Evolutionary conservation across 1,140 invertebrate species (phyloP).

Genomic region (Phocides pigmalion): DNA sequence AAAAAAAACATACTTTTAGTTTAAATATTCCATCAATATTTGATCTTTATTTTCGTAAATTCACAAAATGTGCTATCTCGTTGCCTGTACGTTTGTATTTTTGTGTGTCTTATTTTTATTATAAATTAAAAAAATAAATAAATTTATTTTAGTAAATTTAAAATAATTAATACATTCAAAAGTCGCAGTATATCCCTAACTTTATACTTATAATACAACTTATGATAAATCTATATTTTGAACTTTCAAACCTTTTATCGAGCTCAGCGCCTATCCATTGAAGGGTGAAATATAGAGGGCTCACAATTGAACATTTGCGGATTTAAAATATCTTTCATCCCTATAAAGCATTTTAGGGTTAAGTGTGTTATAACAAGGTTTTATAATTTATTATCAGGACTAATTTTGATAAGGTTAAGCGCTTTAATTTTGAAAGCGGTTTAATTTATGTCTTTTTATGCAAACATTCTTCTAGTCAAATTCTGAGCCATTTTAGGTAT

Average conservation of each 20-base stretch:
- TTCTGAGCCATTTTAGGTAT: too few species aligned
- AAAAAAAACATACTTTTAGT: too few species aligned
- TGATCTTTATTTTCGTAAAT: too few species aligned
- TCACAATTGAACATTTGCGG: conserved; percentile 50
- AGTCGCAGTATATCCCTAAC: conserved; percentile 37
- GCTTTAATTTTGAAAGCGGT: too few species aligned
- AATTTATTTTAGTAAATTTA: not conserved
- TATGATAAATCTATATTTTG: conserved; percentile 64
- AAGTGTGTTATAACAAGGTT: conserved; percentile 12
- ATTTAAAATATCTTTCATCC: conserved; percentile 58
- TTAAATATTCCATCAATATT: too few species aligned
- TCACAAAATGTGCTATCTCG: too few species aligned
- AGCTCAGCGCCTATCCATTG: conserved; percentile 52
- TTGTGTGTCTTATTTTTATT: too few species aligned
- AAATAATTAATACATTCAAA: not conserved
- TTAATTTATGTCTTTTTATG: too few species aligned
- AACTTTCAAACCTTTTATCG: conserved; percentile 70
- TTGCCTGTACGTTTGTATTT: too few species aligned
- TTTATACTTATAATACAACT: conserved; percentile 43
- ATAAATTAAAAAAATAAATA: too few species aligned
- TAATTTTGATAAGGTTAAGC: not conserved
- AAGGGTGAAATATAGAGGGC: conserved; percentile 69
- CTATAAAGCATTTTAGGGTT: conserved; percentile 48
- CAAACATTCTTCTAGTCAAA: too few species aligned
- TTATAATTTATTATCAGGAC: not conserved